Evolutionary conservation across 1,140 invertebrate genomes (phyloP).

Genomic region (Plutomurus gul): DNA sequence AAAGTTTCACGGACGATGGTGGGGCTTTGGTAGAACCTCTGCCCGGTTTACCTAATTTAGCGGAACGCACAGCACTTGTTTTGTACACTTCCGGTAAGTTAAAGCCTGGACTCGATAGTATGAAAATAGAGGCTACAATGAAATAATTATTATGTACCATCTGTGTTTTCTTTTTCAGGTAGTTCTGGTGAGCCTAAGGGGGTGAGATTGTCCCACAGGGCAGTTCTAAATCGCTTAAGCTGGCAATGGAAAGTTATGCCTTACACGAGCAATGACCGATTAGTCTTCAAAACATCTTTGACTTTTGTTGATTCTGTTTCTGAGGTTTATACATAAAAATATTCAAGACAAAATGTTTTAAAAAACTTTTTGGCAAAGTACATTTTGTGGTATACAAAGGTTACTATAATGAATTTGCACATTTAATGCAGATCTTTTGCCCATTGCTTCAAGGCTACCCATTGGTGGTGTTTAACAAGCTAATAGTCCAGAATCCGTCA

Average conservation of each 20-base stretch:
- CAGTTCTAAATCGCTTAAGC: slow-evolving; percentile 74
- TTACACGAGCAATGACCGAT: slow-evolving; percentile 68
- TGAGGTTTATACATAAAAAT: too few species aligned
- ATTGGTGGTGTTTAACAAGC: slow-evolving; percentile 72
- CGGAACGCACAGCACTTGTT: slow-evolving; percentile 67
- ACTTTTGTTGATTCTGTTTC: slow-evolving; percentile 86
- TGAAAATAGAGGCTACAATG: too few species aligned
- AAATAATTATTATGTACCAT: background rate
- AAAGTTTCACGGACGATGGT: background rate
- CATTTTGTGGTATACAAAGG: too few species aligned
- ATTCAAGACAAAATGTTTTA: too few species aligned
- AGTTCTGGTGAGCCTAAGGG: slow-evolving; percentile 92
- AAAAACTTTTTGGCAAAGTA: too few species aligned
- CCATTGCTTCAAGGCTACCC: slow-evolving; percentile 72
- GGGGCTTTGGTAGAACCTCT: background rate
- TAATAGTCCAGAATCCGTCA: slow-evolving; percentile 74
- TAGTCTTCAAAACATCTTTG: slow-evolving; percentile 83
- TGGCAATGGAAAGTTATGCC: slow-evolving; percentile 85
- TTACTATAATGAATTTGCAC: too few species aligned
- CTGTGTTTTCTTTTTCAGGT: slow-evolving; percentile 55
- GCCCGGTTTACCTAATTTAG: background rate
- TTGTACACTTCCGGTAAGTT: slow-evolving; percentile 78
- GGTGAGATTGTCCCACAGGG: slow-evolving; percentile 77
- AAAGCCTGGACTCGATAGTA: too few species aligned
- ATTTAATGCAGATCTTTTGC: slow-evolving; percentile 77